Conservation (phyloP, 2,797 vertebrate genomes). For the Adelosebastes latens region DNA sequence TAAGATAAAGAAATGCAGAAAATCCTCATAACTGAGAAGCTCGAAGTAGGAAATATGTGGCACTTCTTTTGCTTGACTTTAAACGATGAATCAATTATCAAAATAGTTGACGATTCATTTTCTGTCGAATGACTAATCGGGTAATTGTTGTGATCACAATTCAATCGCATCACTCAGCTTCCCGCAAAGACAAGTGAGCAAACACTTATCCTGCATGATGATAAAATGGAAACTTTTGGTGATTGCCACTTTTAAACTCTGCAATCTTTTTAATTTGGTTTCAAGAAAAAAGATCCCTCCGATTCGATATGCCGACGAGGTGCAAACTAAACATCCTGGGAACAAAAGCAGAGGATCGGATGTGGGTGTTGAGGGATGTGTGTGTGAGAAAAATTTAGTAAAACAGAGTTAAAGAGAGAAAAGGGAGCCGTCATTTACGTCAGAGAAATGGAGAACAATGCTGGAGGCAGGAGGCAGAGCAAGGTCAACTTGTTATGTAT, state of each 20-base stretch:
- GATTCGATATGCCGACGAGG: slow-evolving; percentile 16
- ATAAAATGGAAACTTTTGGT: neutral
- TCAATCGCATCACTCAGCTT: neutral
- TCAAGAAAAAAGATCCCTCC: neutral
- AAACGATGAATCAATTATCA: neutral
- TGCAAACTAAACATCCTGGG: slow-evolving; percentile 67
- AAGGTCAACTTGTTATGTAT: slow-evolving; percentile 70
- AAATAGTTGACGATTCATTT: neutral
- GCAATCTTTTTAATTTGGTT: neutral
- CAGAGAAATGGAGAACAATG: slow-evolving; percentile 75
- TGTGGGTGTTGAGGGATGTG: slow-evolving; percentile 40
- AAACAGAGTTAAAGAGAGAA: slow-evolving; percentile 68
- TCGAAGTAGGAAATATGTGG: neutral
- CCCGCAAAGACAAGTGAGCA: neutral
- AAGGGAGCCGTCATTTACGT: slow-evolving; percentile 71
- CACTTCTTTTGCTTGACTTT: neutral
- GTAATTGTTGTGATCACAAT: neutral
- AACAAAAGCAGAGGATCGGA: slow-evolving; percentile 57
- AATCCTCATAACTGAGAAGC: neutral
- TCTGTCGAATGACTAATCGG: neutral
- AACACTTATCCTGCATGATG: neutral
- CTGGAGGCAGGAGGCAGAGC: slow-evolving; percentile 62
- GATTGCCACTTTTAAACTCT: neutral
- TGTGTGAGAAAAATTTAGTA: slow-evolving; percentile 55
- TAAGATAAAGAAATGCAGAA: neutral